Conservation (phyloP, 2,888 invertebrate genomes). For the Diabrotica balteata region DNA sequence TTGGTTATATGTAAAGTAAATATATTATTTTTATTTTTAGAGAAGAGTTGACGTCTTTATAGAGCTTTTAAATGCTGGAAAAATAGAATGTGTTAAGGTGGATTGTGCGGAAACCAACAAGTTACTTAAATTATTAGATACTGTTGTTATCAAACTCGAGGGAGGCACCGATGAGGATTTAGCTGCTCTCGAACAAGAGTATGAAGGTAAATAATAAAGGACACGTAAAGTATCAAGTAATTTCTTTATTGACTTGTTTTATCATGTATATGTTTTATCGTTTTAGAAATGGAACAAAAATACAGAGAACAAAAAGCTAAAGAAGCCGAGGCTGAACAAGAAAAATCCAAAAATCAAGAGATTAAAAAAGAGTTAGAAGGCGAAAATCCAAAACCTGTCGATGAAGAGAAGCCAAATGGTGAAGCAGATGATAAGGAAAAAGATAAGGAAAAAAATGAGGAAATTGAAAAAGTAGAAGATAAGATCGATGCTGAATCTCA, state of each 20-base stretch:
- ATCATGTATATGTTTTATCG: not conserved
- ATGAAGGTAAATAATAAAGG: slow-evolving; percentile 51
- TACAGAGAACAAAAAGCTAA: slow-evolving; percentile 50
- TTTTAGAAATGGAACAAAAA: slow-evolving; percentile 51
- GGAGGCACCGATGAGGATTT: slow-evolving; percentile 91
- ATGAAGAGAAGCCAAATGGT: slow-evolving; percentile 18
- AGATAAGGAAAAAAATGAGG: slow-evolving; percentile 52
- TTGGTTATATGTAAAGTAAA: too few relatives aligned
- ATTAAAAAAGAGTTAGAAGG: slow-evolving; percentile 52
- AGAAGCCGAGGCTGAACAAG: slow-evolving; percentile 45
- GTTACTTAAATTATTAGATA: slow-evolving; percentile 88
- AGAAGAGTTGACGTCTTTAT: slow-evolving; percentile 89
- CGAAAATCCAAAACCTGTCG: slow-evolving; percentile 45
- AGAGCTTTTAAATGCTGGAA: slow-evolving; percentile 78
- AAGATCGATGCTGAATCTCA: slow-evolving; percentile 29
- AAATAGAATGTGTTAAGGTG: slow-evolving; percentile 79
- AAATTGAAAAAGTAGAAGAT: slow-evolving; percentile 55
- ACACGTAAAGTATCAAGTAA: not conserved
- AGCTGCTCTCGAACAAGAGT: slow-evolving; percentile 79
- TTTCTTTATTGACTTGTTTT: not conserved
- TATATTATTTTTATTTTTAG: slow-evolving; percentile 59
- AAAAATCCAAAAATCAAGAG: slow-evolving; percentile 46
- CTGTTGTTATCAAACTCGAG: slow-evolving; percentile 95
- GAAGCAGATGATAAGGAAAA: slow-evolving; percentile 58
- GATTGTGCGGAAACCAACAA: slow-evolving; percentile 86